These are phyloP conservation scores for Ceratina japonica DNA, from an alignment of 1,140 invertebrate species.

Conservation along the genomic window DNA sequence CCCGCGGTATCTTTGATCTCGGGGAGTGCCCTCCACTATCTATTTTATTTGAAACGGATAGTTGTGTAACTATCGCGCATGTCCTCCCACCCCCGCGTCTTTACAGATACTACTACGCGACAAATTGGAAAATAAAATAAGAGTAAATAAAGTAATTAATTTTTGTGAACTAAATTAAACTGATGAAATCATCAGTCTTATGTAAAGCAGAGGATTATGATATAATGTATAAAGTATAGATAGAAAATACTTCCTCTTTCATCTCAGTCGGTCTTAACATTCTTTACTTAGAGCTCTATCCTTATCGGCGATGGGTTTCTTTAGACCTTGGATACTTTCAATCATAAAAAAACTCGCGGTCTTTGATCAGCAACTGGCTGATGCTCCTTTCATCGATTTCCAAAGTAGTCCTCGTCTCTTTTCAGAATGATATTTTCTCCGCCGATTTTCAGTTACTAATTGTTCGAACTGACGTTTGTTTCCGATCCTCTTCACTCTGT, in stretches of 20 bases:
- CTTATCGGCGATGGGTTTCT: not conserved
- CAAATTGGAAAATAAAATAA: not conserved
- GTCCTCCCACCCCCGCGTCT: not conserved
- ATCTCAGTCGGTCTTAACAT: constrained; percentile 3
- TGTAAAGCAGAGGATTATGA: not conserved
- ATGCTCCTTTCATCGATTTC: constrained; percentile 24
- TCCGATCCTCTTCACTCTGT: not conserved
- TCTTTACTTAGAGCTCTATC: not conserved
- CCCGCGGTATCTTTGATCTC: constrained; percentile 25
- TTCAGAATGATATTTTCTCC: constrained; percentile 5
- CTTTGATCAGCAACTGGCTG: constrained; percentile 24
- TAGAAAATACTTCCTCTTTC: not conserved
- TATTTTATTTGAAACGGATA: constrained; percentile 8
- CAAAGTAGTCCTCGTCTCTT: not conserved
- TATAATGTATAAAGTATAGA: no score
- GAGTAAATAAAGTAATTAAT: no score
- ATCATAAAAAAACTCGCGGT: not conserved
- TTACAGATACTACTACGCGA: not conserved
- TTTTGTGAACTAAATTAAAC: no score
- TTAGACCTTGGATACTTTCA: constrained; percentile 23
- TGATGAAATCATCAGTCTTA: no score
- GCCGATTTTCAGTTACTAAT: constrained; percentile 31
- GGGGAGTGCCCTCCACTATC: not conserved
- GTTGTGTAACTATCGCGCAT: not conserved
- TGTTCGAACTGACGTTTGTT: constrained; percentile 9